Evolutionary conservation across 2,888 invertebrate species (phyloP).

Genomic region (Eretmocerus hayati): DNA sequence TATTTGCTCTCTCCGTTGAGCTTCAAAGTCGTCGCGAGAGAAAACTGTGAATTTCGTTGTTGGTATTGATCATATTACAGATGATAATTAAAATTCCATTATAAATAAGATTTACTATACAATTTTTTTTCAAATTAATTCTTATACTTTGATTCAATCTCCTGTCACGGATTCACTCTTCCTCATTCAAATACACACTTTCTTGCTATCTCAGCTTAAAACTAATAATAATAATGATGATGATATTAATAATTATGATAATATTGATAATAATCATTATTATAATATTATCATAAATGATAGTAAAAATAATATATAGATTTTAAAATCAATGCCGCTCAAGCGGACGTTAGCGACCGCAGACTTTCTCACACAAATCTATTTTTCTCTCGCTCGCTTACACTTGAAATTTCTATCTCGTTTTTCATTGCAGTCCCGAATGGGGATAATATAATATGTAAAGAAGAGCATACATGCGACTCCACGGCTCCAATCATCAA

Average conservation of each 20-base stretch:
- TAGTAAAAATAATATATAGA: conserved; percentile 37
- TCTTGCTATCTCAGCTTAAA: conserved; percentile 27
- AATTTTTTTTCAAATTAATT: conserved; percentile 42
- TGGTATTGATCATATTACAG: conserved; percentile 44
- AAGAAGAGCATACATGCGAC: conserved; percentile 27
- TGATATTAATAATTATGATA: too few species aligned
- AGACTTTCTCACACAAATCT: conserved; percentile 22
- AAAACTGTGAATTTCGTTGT: conserved; percentile 44
- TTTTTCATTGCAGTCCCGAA: conserved; percentile 27
- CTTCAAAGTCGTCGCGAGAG: conserved; percentile 32
- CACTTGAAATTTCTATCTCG: conserved; percentile 31
- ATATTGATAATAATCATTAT: too few species aligned
- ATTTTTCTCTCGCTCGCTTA: conserved; percentile 26
- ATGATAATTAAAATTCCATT: conserved; percentile 39
- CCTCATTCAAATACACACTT: conserved; percentile 6
- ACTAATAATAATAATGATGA: too few species aligned
- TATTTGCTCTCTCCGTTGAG: conserved; percentile 33
- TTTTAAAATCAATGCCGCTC: conserved; percentile 42
- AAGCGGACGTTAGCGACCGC: conserved; percentile 33
- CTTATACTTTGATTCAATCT: conserved; percentile 22
- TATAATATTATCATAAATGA: too few species aligned
- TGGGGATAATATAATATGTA: conserved; percentile 31
- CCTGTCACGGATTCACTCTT: background rate
- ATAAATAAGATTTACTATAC: conserved; percentile 43
- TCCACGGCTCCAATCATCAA: conserved; percentile 21